These are phyloP conservation scores for Mohoua ochrocephala DNA, from an alignment of 2,113 vertebrate genomes.

Conservation along the genomic window DNA sequence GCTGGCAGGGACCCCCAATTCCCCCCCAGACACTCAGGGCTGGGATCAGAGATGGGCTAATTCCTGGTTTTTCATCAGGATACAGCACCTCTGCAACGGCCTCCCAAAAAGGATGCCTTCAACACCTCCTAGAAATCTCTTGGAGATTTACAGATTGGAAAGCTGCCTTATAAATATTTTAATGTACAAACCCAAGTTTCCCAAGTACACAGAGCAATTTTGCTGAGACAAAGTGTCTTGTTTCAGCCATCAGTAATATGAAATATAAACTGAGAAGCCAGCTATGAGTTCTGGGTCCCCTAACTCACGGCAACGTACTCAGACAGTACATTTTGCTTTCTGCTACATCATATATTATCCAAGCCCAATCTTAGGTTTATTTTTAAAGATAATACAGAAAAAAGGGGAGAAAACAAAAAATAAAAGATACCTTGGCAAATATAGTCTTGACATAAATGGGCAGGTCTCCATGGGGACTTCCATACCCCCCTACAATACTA, in stretches of 20 bases:
- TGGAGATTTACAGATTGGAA: neutral
- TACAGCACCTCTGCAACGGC: neutral
- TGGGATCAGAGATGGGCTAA: neutral
- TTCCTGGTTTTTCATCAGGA: neutral
- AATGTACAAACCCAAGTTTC: neutral
- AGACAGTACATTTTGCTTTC: neutral
- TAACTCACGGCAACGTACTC: neutral
- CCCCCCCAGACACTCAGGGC: neutral
- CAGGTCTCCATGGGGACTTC: slow-evolving; percentile 95
- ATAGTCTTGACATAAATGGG: slow-evolving; percentile 98
- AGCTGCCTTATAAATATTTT: neutral
- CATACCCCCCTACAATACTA: slow-evolving; percentile 94
- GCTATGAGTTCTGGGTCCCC: neutral
- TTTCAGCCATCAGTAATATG: neutral
- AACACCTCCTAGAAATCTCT: neutral
- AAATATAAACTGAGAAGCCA: neutral
- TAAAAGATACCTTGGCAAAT: slow-evolving; percentile 88
- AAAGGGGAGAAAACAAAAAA: slow-evolving; percentile 5
- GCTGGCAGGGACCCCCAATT: neutral
- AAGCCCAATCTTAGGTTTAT: neutral
- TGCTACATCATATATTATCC: neutral
- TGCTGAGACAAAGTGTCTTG: neutral
- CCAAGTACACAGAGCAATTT: neutral
- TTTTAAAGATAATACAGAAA: slow-evolving; percentile 22
- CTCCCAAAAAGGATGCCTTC: neutral